Percentiles rank a stretch among this genome's conserved stretches.
Evolutionary conservation across 2,797 vertebrate genomes (phyloP).

Genomic region (Rhyacichthys aspro): DNA sequence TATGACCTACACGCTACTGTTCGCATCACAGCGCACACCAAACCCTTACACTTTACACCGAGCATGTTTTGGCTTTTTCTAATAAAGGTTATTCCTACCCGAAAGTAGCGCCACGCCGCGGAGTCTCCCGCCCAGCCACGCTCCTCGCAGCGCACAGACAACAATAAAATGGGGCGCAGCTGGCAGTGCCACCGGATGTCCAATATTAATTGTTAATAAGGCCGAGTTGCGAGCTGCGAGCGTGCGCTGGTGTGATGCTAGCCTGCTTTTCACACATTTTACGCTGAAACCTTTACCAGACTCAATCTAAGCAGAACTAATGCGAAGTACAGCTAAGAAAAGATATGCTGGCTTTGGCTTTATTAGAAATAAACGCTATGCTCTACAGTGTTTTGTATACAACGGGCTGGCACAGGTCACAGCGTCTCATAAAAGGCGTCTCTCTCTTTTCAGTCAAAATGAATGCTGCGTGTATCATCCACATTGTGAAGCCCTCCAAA

Average conservation of each 20-base stretch:
- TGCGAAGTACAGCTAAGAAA: too few relatives aligned
- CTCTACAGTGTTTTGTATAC: too few relatives aligned
- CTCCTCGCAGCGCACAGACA: constrained; percentile 59
- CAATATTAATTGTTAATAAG: constrained; percentile 74
- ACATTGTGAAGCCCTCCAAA: not conserved
- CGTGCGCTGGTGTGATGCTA: constrained; percentile 28
- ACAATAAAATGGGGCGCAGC: constrained; percentile 77
- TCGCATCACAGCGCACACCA: not conserved
- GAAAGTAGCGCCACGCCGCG: constrained; percentile 30
- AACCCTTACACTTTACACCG: not conserved
- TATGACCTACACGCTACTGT: not conserved
- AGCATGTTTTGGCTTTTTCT: not conserved
- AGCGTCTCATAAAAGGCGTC: too few relatives aligned
- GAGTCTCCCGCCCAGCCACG: constrained; percentile 48
- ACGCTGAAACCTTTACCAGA: not conserved
- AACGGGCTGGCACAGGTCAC: too few relatives aligned
- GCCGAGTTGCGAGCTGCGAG: constrained; percentile 42
- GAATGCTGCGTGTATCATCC: not conserved
- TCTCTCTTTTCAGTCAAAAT: not conserved
- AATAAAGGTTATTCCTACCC: constrained; percentile 35
- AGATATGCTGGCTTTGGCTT: too few relatives aligned
- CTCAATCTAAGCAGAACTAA: too few relatives aligned
- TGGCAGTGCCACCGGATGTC: constrained; percentile 78
- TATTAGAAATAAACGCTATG: too few relatives aligned
- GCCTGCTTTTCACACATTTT: too few relatives aligned